Percentiles rank a stretch among this genome's conserved stretches.
phyloP scores from a whole-genome alignment of 2,888 invertebrate species.

The Eupithecia tripunctaria region DNA sequence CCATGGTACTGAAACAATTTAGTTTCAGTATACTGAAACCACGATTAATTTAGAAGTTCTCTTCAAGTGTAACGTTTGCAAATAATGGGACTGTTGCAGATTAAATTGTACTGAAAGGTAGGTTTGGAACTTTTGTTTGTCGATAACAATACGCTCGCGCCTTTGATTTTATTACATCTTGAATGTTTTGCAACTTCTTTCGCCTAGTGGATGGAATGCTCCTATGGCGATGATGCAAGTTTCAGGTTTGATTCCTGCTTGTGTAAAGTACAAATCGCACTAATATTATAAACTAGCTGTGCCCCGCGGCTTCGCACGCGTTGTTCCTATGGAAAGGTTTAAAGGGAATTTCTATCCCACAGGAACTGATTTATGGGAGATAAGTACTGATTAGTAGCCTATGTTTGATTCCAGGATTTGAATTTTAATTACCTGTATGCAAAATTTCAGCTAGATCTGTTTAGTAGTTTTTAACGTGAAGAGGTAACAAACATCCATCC shows the following conservation, averaged over 20 bases:
- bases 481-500: no score
- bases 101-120: neutral
- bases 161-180: neutral
- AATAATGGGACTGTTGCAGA: neutral
- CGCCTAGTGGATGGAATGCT: neutral
- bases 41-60: slow-evolving; percentile 1
- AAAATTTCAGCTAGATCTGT: no score
- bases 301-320: no score
- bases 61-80: neutral
- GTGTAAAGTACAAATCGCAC: no score
- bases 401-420: no score
- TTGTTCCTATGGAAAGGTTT: no score
- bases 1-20: neutral
- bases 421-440: no score
- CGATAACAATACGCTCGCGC: neutral
- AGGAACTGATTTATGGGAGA: no score
- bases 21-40: neutral
- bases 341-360: no score
- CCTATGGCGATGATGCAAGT: neutral
- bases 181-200: neutral
- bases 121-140: neutral
- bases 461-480: no score
- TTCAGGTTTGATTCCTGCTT: neutral
- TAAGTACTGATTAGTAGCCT: no score
- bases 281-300: no score